phyloP scores from a whole-genome alignment of 2,888 invertebrate genomes.

The Ceratothoa steindachneri region DNA sequence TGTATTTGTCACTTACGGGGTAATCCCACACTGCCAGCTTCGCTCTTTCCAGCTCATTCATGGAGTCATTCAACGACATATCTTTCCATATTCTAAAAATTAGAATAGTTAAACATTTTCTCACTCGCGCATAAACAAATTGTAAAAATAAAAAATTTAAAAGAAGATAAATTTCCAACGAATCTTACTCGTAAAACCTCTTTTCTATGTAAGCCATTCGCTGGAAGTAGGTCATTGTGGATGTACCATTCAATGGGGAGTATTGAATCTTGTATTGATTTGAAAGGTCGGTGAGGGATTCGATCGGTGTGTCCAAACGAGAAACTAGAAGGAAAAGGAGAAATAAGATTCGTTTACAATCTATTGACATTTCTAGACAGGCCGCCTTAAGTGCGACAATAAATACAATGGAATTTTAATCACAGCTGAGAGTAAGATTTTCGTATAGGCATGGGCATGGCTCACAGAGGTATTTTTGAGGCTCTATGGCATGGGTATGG shows the following conservation, averaged over 20 bases:
- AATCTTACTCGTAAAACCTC: constrained; percentile 77
- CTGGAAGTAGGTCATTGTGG: constrained; percentile 89
- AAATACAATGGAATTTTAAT: too few species aligned
- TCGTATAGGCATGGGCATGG: too few species aligned
- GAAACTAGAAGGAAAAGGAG: constrained; percentile 61
- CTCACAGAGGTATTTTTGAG: too few species aligned
- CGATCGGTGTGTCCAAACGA: constrained; percentile 84
- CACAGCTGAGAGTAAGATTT: too few species aligned
- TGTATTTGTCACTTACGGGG: constrained; percentile 95
- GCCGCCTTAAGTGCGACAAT: too few species aligned
- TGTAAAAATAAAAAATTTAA: too few species aligned
- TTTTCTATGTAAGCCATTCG: constrained; percentile 94
- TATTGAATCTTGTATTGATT: constrained; percentile 95
- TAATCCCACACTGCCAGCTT: constrained; percentile 98
- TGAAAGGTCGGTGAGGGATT: constrained; percentile 87
- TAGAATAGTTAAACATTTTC: not conserved
- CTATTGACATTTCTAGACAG: too few species aligned
- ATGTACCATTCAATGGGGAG: constrained; percentile 80
- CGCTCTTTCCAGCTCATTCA: constrained; percentile 81
- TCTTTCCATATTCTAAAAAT: constrained; percentile 87
- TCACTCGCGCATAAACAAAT: not conserved
- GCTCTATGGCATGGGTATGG: too few species aligned
- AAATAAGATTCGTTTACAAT: too few species aligned
- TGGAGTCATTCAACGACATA: constrained; percentile 90
- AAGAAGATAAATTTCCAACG: too few species aligned